Evolutionary conservation across 2,797 vertebrate genomes (phyloP).

Genomic region (Okamejei kenojei): DNA sequence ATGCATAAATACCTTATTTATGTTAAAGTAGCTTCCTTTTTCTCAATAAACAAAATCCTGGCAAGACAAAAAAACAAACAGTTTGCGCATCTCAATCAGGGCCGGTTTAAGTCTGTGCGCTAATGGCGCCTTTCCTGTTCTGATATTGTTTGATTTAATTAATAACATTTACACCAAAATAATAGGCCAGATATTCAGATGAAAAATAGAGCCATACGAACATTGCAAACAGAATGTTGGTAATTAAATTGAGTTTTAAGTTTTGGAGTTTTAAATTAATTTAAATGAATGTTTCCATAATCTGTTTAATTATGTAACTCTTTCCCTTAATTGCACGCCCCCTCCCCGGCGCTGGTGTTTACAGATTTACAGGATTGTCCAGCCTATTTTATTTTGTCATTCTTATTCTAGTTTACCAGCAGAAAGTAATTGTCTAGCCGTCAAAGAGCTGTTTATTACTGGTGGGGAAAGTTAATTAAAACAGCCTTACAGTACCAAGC

Average conservation of each 20-base stretch:
- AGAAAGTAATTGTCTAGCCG: not conserved
- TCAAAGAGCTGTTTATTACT: conserved; percentile 29
- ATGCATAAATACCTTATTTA: not conserved
- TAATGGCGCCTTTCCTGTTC: no score
- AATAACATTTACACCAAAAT: not conserved
- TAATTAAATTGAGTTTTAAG: not conserved
- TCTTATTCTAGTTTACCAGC: not conserved
- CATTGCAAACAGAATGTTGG: no score
- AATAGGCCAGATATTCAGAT: not conserved
- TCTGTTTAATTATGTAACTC: not conserved
- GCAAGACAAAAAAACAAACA: not conserved
- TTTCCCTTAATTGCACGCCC: not conserved
- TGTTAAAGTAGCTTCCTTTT: not conserved
- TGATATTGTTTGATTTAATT: not conserved
- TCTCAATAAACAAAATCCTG: conserved; percentile 2
- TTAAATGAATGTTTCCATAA: not conserved
- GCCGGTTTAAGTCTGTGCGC: not conserved
- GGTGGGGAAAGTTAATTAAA: conserved; percentile 35
- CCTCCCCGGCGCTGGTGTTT: not conserved
- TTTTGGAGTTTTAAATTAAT: no score
- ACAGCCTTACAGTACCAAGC: not conserved
- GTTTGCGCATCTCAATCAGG: not conserved
- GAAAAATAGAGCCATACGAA: not conserved
- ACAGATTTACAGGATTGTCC: not conserved
- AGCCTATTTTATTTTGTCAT: not conserved